These are phyloP conservation scores for Trichonephila inaurata DNA, from an alignment of 1,140 invertebrate species.

Conservation along the genomic window DNA sequence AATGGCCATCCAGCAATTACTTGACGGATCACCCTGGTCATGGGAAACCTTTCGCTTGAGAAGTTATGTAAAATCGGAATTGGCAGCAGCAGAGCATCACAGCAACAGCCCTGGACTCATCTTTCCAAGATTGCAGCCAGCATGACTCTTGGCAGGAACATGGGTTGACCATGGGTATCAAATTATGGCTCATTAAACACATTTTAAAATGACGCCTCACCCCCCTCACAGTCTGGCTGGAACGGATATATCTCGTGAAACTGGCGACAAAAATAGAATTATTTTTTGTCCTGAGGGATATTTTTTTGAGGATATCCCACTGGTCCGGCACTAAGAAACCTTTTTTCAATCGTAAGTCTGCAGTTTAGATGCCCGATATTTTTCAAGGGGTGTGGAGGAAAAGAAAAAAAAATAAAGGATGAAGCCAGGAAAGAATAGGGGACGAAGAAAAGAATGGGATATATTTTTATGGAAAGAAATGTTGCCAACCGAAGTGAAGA, in stretches of 20 bases:
- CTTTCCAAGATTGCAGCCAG: neutral
- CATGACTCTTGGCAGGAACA: neutral
- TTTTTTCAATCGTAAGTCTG: neutral
- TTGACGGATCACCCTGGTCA: neutral
- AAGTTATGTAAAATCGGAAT: neutral
- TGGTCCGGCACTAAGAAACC: neutral
- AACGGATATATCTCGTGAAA: neutral
- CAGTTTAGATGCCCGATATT: neutral
- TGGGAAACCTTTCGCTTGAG: neutral
- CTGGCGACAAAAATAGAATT: neutral
- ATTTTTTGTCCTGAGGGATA: neutral
- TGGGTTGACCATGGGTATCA: neutral
- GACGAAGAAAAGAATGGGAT: constrained; percentile 37
- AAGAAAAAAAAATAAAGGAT: constrained; percentile 5
- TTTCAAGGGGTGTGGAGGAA: neutral
- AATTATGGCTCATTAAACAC: constrained; percentile 47
- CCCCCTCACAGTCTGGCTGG: neutral
- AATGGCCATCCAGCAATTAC: neutral
- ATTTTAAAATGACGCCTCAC: constrained; percentile 18
- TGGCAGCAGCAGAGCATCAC: too few species aligned
- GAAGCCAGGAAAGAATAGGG: neutral
- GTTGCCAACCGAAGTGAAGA: constrained; percentile 3
- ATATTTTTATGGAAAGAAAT: constrained; percentile 70
- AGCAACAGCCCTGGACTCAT: too few species aligned
- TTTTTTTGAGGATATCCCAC: neutral